Evolutionary conservation across 2,113 vertebrate genomes (phyloP), one percentile per base, ranked within the genome.

Genomic region (Tympanuchus pallidicinctus): DNA sequence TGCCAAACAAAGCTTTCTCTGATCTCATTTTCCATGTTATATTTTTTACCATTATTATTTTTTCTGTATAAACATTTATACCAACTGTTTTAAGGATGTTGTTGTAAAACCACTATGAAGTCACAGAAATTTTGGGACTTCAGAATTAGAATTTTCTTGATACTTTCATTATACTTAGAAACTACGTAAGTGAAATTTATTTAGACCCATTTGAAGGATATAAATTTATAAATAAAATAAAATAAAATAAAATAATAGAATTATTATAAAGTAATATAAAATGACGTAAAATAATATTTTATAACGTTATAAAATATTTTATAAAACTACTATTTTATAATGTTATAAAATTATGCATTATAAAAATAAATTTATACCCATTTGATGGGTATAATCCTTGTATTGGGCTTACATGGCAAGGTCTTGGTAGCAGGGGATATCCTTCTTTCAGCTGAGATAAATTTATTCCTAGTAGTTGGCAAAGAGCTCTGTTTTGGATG

Each of bases 121-220:
- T 78, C 40, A 69, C 72, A 54, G 76, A 81, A 50, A 92, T 91
- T 86, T 81, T 8, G 28, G 40, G n/a, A 63, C 85, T 93, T 91
- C 57, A 77, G 61, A 75, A 64, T 77, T 92, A 74, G 73, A 92
- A 78, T 86, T 20, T 52, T 88, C 65, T 59, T 82, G 36, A 42
- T 71, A 75, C 28, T 28, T 93, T 77, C 25, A 81, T 63, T 80
- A 30, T 45, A 22, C 30, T 60, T 69, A 82, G 34, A 75, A n/a
- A 67, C 56, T 92, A 61, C 65, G 54, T 86, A 76, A 85, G 57
- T 76, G 28, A 74, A 84, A 25, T 6, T 81, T 91, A 60, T 90
- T 89, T 82, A 81, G 42, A 56, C 2, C 21, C 17, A 28, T 54
- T 54, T 54, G 52, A 54, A 54, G 27, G 27, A 15, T 30, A 16